These are phyloP conservation scores for Tauraco hartlaubi DNA, from an alignment of 2,797 vertebrate genomes.

Conservation along the genomic window DNA sequence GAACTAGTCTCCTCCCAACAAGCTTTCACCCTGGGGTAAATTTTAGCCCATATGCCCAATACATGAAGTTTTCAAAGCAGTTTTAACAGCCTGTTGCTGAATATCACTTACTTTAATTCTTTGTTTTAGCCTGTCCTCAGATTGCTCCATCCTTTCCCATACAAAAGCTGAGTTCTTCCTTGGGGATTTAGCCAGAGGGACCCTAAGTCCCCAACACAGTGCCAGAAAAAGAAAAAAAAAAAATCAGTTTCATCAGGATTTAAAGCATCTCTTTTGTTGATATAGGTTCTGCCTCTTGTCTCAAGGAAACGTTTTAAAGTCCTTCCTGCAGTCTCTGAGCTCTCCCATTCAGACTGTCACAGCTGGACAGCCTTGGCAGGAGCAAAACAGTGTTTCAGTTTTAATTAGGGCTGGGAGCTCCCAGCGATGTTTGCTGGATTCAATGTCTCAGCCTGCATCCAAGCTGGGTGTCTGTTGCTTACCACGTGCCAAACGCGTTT, in stretches of 20 bases:
- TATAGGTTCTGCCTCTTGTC: neutral
- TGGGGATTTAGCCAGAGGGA: neutral
- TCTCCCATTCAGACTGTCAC: neutral
- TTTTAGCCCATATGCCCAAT: neutral
- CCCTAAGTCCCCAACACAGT: neutral
- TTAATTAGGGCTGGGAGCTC: neutral
- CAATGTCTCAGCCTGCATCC: neutral
- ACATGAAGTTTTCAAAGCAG: neutral
- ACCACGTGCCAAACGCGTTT: neutral
- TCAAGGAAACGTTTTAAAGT: neutral
- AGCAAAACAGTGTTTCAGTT: neutral
- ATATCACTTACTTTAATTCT: fast-evolving
- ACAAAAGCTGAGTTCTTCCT: neutral
- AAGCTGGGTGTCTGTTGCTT: neutral
- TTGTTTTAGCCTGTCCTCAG: neutral
- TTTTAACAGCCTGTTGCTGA: neutral
- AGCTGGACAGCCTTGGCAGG: neutral
- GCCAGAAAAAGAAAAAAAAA: too few relatives aligned
- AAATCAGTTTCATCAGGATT: neutral
- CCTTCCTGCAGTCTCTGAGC: neutral
- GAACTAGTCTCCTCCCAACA: neutral
- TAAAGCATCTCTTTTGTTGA: neutral
- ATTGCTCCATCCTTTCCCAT: neutral
- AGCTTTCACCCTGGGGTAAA: neutral
- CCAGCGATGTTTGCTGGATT: neutral